Conservation (phyloP, 2,797 vertebrate genomes). For the Odontamblyopus rebecca region DNA sequence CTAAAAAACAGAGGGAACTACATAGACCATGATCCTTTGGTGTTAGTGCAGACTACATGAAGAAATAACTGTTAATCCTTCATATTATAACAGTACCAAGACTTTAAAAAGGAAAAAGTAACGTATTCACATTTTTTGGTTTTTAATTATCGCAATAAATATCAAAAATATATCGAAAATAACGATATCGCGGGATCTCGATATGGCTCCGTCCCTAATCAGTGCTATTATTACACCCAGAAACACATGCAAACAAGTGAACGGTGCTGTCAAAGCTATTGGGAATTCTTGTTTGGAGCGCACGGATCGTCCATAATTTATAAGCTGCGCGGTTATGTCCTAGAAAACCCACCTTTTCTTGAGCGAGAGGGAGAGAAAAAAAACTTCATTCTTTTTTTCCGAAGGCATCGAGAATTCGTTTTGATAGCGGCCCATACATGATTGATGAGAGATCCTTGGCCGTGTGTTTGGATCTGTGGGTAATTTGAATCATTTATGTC, state of each 20-base stretch:
- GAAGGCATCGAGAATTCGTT: conserved; percentile 57
- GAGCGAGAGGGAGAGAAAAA: neutral
- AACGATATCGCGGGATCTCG: too few relatives aligned
- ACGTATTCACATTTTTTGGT: too few relatives aligned
- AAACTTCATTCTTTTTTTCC: conserved; percentile 10
- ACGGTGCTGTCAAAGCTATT: conserved; percentile 15
- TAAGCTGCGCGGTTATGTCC: conserved; percentile 33
- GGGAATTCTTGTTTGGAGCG: conserved; percentile 29
- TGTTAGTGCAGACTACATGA: too few relatives aligned
- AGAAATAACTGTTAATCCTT: too few relatives aligned
- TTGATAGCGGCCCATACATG: conserved; percentile 58
- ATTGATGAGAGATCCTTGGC: conserved; percentile 59
- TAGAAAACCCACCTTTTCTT: conserved; percentile 21
- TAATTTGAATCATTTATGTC: conserved; percentile 62
- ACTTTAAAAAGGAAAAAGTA: too few relatives aligned
- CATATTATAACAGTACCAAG: too few relatives aligned
- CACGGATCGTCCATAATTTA: conserved; percentile 58
- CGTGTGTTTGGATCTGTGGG: conserved; percentile 46
- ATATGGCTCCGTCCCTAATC: neutral
- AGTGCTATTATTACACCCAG: conserved; percentile 31
- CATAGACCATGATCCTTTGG: too few relatives aligned
- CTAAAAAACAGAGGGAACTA: too few relatives aligned
- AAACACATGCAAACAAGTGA: conserved; percentile 49
- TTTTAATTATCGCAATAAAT: too few relatives aligned
- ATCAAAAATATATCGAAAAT: too few relatives aligned